phyloP scores from a whole-genome alignment of 2,888 invertebrate genomes.

The Tenthredo distinguenda region DNA sequence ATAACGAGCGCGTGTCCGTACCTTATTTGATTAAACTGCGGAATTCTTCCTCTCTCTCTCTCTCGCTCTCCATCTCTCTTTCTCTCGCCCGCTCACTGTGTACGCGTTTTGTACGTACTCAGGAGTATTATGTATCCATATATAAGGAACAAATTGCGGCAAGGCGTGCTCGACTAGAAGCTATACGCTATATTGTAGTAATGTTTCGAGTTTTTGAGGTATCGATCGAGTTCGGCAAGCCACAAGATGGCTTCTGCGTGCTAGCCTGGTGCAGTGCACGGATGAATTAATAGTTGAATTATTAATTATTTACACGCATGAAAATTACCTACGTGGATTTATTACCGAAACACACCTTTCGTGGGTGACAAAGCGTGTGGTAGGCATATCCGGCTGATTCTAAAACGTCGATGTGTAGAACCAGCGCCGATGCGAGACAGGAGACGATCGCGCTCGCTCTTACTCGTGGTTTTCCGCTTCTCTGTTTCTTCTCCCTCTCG shows the following conservation, averaged over 20 bases:
- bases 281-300: background rate
- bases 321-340: background rate
- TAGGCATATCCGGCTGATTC: background rate
- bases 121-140: conserved; percentile 15
- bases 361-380: conserved; percentile 9
- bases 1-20: conserved; percentile 48
- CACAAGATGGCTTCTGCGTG: conserved; percentile 19
- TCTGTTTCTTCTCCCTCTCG: conserved; percentile 2
- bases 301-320: background rate
- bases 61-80: background rate
- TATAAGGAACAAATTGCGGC: background rate
- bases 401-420: conserved; percentile 24
- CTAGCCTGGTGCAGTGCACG: background rate
- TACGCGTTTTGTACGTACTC: conserved; percentile 10
- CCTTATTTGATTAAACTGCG: conserved; percentile 51
- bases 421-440: background rate
- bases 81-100: background rate
- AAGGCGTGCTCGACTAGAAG: background rate
- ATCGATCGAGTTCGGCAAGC: background rate
- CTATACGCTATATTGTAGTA: background rate
- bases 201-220: conserved; percentile 14
- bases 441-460: conserved; percentile 27
- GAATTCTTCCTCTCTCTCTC: conserved; percentile 12
- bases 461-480: conserved; percentile 26
- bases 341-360: background rate